These are phyloP conservation scores for Periophthalmus modestus DNA, from an alignment of 2,113 vertebrate genomes.

Conservation along the genomic window DNA sequence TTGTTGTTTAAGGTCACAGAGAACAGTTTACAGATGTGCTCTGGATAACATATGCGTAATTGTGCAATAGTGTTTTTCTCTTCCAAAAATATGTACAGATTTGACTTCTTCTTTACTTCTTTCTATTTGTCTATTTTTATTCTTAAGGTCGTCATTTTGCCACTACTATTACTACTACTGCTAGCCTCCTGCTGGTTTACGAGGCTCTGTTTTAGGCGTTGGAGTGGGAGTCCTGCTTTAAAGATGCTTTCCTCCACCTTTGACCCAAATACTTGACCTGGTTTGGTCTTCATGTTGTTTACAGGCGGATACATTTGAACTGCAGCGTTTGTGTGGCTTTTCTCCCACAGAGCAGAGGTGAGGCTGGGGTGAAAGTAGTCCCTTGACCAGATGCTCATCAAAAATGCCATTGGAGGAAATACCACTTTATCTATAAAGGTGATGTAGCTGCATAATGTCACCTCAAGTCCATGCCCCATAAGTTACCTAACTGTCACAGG, in stretches of 20 bases:
- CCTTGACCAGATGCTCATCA: neutral
- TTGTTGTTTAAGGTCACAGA: neutral
- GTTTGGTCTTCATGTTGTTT: neutral
- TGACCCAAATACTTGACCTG: neutral
- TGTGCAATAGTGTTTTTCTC: neutral
- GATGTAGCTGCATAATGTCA: neutral
- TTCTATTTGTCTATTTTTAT: neutral
- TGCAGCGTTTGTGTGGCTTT: neutral
- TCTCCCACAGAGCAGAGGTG: neutral
- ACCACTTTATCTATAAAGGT: neutral
- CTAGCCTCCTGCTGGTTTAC: neutral
- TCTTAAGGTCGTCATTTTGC: neutral
- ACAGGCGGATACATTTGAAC: neutral
- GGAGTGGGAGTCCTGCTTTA: neutral
- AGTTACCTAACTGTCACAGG: no score
- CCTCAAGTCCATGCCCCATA: no score
- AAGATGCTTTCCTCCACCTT: neutral
- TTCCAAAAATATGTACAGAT: neutral
- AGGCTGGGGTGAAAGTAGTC: neutral
- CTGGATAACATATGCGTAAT: constrained; percentile 14
- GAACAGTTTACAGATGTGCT: neutral
- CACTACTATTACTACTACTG: neutral
- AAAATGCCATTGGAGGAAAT: neutral
- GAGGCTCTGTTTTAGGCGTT: no score
- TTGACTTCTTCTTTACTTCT: neutral